A percentile compares a stretch with the other conserved stretches of the same genome.
Evolutionary conservation across 1,140 invertebrate species (phyloP).

Genomic region (Lepidostoma basale): DNA sequence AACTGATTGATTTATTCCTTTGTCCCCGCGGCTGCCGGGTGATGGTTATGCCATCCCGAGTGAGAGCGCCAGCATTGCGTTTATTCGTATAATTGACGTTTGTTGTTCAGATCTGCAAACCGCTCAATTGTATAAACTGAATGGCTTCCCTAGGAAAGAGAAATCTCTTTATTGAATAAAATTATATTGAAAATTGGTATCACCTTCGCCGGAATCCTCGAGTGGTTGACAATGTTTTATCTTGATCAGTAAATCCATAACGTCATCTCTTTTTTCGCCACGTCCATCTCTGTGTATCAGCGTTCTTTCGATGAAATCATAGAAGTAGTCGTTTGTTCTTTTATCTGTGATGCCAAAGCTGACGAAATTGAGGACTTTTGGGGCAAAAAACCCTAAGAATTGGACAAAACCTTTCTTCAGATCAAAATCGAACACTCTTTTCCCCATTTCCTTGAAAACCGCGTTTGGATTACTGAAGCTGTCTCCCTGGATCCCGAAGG

Average conservation of each 20-base stretch:
- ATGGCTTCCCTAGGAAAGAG: not conserved
- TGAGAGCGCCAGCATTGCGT: not conserved
- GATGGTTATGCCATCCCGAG: not conserved
- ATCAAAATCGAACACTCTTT: slow-evolving; percentile 40
- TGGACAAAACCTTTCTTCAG: slow-evolving; percentile 23
- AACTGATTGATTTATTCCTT: too few species aligned
- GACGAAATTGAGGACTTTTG: slow-evolving; percentile 39
- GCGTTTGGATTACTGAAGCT: slow-evolving; percentile 45
- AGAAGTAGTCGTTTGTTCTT: slow-evolving; percentile 52
- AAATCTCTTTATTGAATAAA: slow-evolving; percentile 55
- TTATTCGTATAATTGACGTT: not conserved
- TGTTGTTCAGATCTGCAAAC: not conserved
- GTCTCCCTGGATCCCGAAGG: slow-evolving; percentile 51
- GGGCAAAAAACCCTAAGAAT: slow-evolving; percentile 40
- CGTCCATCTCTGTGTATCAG: slow-evolving; percentile 53
- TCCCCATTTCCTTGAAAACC: slow-evolving; percentile 47
- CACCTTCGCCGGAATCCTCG: slow-evolving; percentile 40
- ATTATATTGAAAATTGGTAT: slow-evolving; percentile 63
- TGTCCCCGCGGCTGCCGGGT: not conserved
- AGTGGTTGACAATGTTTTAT: slow-evolving; percentile 45
- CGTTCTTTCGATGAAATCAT: slow-evolving; percentile 50
- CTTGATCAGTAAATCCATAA: slow-evolving; percentile 53
- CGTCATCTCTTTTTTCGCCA: slow-evolving; percentile 52
- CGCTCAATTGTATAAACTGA: not conserved
- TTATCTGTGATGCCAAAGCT: slow-evolving; percentile 41